phyloP scores from a whole-genome alignment of 2,113 vertebrate genomes.

The Isichthys henryi region DNA sequence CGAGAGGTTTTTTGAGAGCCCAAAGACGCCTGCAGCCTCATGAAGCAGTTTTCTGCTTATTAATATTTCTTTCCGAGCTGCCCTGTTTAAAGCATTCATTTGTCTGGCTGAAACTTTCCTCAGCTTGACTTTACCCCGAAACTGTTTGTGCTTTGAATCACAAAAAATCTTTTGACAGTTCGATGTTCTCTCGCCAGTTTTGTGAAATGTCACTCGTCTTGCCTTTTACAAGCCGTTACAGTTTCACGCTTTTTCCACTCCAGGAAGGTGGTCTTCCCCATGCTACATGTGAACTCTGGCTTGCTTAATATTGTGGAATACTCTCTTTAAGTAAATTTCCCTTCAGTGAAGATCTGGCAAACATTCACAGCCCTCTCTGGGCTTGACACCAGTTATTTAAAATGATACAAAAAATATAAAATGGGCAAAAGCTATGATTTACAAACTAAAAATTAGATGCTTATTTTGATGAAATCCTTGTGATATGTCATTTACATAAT shows the following conservation, averaged over 20 bases:
- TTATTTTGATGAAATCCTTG: neutral
- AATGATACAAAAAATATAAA: neutral
- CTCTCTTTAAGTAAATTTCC: neutral
- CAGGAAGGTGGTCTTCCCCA: neutral
- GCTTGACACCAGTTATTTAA: neutral
- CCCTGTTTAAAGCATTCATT: neutral
- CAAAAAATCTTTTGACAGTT: neutral
- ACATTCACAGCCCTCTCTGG: neutral
- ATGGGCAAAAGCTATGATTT: neutral
- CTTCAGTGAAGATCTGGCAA: neutral
- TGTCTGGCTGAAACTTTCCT: neutral
- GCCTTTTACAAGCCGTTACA: neutral
- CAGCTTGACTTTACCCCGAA: neutral
- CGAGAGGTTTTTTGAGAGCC: neutral
- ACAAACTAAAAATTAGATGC: neutral
- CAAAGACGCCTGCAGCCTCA: neutral
- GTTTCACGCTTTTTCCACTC: neutral
- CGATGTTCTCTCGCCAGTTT: neutral
- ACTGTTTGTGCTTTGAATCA: neutral
- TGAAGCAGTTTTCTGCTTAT: neutral
- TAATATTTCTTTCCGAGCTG: neutral
- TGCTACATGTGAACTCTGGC: neutral
- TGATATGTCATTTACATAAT: neutral
- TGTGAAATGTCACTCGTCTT: neutral
- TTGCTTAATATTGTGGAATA: neutral